Evolutionary conservation across 2,888 invertebrate genomes (phyloP), one percentile per base, ranked within the genome.

Genomic region (Yponomeuta sedellus): DNA sequence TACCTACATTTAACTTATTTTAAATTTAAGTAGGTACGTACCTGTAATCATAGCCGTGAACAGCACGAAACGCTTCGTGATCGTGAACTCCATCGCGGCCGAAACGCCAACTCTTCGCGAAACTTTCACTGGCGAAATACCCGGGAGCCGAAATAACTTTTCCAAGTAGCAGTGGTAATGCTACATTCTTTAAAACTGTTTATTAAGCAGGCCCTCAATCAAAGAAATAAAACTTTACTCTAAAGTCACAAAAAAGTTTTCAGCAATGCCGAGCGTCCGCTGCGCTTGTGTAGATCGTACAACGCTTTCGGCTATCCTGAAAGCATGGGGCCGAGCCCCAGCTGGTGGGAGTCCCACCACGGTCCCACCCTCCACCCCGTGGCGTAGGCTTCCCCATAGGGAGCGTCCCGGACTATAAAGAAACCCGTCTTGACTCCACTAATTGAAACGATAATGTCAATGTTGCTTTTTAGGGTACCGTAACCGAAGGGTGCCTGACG

Each of bases 381-480:
- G 73, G 34, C 28, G 57, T 28, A 34, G 64, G n/a, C 20, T 16
- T 73, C 72, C 69, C 73, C 75, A 80, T 86, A 88, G 86, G 90
- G 90, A 83, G 89, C 85, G 89, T 83, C 88, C 82, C 81, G 72
- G 69, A 71, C 74, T 79, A 87, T 89, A 88, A 88, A 90, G 90
- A 87, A 89, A 86, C 85, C 83, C 77, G 86, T 88, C 90, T 90
- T 86, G 76, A 74, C 76, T 76, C 72, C 75, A 74, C 81, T 86
- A 86, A 88, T 89, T 88, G 88, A 82, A 82, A 82, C 85, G 80
- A 82, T 86, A 82, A 63, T 34, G 62, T 39, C 62, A 34, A 34
- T 39, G 62, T 59, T 59, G 10, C 22, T 59, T 22, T 62, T 40
- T 28, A n/a, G n/a, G n/a, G n/a, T n/a, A n/a, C n/a, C n/a, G n/a